Conservation (phyloP, 2,888 invertebrate genomes). For the Andrena minutula region DNA sequence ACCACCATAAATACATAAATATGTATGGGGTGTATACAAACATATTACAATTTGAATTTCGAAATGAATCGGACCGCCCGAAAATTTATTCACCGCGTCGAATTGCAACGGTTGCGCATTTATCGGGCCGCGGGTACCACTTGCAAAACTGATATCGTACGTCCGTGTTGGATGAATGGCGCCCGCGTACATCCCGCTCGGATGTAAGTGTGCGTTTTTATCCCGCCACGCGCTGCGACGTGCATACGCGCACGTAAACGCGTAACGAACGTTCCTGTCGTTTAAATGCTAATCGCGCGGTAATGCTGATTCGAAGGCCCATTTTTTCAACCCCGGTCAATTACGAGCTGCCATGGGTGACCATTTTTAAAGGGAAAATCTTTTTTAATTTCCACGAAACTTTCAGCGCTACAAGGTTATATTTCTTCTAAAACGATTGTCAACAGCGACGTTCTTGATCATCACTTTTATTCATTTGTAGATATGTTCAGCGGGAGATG, state of each 20-base stretch:
- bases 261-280: constrained; percentile 68
- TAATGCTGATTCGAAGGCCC: constrained; percentile 68
- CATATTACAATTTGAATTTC: constrained; percentile 73
- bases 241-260: constrained; percentile 21
- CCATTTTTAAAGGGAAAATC: constrained; percentile 58
- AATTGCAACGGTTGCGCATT: constrained; percentile 57
- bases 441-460: background rate
- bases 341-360: constrained; percentile 46
- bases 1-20: constrained; percentile 58
- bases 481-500: background rate
- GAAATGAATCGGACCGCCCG: constrained; percentile 65
- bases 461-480: background rate
- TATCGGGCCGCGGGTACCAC: constrained; percentile 59
- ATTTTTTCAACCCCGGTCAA: constrained; percentile 44
- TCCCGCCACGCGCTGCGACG: constrained; percentile 15
- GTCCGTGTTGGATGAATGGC: constrained; percentile 59
- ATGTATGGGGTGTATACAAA: constrained; percentile 55
- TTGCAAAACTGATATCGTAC: constrained; percentile 68
- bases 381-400: constrained; percentile 57
- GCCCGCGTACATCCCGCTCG: constrained; percentile 44
- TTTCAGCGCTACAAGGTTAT: constrained; percentile 7
- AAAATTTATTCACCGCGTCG: constrained; percentile 68
- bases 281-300: constrained; percentile 73
- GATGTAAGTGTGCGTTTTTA: constrained; percentile 63
- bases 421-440: background rate